phyloP scores from a whole-genome alignment of 53 echinoderm and acorn worm genomes.

The Astropecten irregularis region DNA sequence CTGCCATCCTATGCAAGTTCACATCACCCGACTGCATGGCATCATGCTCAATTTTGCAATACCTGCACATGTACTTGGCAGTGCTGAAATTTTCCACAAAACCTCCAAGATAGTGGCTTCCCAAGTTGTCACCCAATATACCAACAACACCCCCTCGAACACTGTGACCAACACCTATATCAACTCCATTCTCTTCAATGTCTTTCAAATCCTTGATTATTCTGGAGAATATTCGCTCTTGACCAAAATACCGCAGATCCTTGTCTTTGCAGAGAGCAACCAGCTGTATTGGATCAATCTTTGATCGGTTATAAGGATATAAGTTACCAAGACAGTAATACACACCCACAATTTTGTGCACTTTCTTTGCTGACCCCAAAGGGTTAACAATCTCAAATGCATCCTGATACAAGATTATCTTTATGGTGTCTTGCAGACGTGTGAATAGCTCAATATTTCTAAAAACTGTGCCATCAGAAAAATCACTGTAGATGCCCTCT shows the following conservation, averaged over 20 bases:
- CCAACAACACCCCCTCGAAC: neutral
- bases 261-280: conserved; percentile 49
- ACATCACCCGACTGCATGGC: neutral
- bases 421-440: neutral
- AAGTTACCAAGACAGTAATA: conserved; percentile 37
- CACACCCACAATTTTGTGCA: conserved; percentile 44
- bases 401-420: conserved; percentile 52
- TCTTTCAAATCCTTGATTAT: conserved; percentile 30
- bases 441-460: conserved; percentile 20
- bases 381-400: conserved; percentile 63
- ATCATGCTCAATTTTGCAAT: neutral
- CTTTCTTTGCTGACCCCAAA: conserved; percentile 48
- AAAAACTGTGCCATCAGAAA: conserved; percentile 50
- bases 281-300: conserved; percentile 56
- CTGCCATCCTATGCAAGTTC: neutral
- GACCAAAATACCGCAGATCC: conserved; percentile 11
- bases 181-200: conserved; percentile 34
- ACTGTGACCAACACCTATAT: neutral
- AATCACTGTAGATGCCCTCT: neutral
- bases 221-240: conserved; percentile 9
- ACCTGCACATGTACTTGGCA: neutral
- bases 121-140: conserved; percentile 55
- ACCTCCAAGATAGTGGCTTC: conserved; percentile 36
- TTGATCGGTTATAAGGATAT: conserved; percentile 24
- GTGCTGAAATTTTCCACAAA: conserved; percentile 40